Conservation (phyloP, 2,797 vertebrate species). For the Sitta carolinensis region DNA sequence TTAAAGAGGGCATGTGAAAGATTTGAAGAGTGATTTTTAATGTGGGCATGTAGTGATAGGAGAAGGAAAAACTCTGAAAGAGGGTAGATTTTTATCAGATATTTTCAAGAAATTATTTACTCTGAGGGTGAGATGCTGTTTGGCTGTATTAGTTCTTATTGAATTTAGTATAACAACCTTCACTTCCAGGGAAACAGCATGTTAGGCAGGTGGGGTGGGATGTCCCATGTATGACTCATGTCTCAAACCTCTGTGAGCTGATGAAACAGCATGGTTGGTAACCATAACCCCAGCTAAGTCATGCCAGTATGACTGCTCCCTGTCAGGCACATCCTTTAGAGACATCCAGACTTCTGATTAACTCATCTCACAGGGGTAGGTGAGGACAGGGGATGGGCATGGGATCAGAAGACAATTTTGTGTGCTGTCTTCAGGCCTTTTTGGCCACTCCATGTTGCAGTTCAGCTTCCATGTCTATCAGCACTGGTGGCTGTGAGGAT, state of each 20-base stretch:
- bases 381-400: not conserved
- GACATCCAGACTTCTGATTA: not conserved
- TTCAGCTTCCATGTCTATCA: not conserved
- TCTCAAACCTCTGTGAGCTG: not conserved
- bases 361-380: not conserved
- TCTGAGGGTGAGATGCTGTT: not conserved
- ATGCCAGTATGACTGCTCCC: not conserved
- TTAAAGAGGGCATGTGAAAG: not conserved
- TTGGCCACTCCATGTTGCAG: not conserved
- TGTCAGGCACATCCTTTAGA: not conserved
- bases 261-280: not conserved
- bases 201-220: not conserved
- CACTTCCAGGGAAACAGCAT: not conserved
- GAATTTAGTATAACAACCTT: not conserved
- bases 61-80: not conserved
- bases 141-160: not conserved
- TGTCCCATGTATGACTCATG: not conserved
- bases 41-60: not conserved
- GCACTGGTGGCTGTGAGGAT: not conserved
- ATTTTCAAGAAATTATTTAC: not conserved
- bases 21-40: not conserved
- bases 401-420: not conserved
- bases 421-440: not conserved
- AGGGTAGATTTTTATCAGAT: not conserved
- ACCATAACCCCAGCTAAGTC: not conserved